Evolutionary conservation across 1,140 invertebrate genomes (phyloP).

Genomic region (Nautilus pompilius): DNA sequence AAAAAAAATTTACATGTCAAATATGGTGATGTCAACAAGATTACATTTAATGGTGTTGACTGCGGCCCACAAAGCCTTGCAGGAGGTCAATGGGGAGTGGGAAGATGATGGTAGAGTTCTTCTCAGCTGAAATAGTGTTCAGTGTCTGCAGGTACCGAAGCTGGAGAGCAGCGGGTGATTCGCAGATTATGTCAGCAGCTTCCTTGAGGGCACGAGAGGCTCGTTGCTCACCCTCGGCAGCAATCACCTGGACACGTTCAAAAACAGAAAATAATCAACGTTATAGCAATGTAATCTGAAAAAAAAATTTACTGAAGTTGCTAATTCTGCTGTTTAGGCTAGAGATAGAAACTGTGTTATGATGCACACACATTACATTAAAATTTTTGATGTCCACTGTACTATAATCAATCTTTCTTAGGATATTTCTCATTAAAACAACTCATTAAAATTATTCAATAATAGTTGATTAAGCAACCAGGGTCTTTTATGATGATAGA

Average conservation of each 20-base stretch:
- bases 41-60: too few relatives aligned
- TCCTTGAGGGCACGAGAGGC: slow-evolving; percentile 83
- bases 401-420: too few relatives aligned
- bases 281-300: neutral
- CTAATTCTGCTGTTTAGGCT: too few relatives aligned
- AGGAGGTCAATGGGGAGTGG: slow-evolving; percentile 90
- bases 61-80: slow-evolving; percentile 35
- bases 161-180: slow-evolving; percentile 82
- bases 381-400: too few relatives aligned
- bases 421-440: too few relatives aligned
- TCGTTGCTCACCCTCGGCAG: slow-evolving; percentile 55
- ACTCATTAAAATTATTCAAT: too few relatives aligned
- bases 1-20: too few relatives aligned
- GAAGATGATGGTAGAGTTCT: slow-evolving; percentile 97
- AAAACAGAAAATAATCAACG: neutral
- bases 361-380: too few relatives aligned
- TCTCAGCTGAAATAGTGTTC: slow-evolving; percentile 93
- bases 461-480: too few relatives aligned
- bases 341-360: too few relatives aligned
- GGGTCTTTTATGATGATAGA: too few relatives aligned
- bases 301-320: neutral
- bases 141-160: slow-evolving; percentile 62
- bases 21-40: too few relatives aligned
- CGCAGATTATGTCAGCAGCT: slow-evolving; percentile 85
- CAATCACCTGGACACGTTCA: slow-evolving; percentile 42